Percentiles rank a stretch among this genome's conserved stretches.
Evolutionary conservation across 2,113 vertebrate genomes (phyloP).

Genomic region (Mustela lutreola): DNA sequence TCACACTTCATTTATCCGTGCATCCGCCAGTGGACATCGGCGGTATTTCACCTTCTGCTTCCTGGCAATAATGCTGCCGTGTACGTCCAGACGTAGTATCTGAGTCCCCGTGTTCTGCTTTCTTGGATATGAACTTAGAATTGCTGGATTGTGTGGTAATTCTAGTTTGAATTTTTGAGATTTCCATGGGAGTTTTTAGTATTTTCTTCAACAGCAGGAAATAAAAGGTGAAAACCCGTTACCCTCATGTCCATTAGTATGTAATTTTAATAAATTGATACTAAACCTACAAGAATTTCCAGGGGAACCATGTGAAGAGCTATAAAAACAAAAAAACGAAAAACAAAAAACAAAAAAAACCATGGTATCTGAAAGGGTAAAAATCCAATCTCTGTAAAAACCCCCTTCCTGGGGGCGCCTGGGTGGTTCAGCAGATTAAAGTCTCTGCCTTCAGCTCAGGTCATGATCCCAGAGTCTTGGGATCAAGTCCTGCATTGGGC

Average conservation of each 20-base stretch:
- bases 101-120: neutral
- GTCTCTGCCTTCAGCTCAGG: no score
- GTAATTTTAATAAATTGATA: neutral
- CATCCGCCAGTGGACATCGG: rapidly evolving
- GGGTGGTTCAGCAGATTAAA: no score
- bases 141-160: neutral
- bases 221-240: neutral
- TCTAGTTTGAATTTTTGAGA: neutral
- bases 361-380: neutral
- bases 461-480: no score
- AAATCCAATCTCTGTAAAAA: neutral
- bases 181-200: neutral
- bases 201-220: neutral
- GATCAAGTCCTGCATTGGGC: no score
- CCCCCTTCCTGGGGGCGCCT: no score
- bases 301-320: neutral
- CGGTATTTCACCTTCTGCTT: neutral
- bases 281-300: neutral
- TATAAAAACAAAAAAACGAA: neutral
- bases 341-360: no score
- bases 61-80: rapidly evolving
- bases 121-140: neutral
- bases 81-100: neutral
- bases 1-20: neutral
- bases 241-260: neutral